phyloP scores from a whole-genome alignment of 2,113 vertebrate species.

The Sula dactylatra region DNA sequence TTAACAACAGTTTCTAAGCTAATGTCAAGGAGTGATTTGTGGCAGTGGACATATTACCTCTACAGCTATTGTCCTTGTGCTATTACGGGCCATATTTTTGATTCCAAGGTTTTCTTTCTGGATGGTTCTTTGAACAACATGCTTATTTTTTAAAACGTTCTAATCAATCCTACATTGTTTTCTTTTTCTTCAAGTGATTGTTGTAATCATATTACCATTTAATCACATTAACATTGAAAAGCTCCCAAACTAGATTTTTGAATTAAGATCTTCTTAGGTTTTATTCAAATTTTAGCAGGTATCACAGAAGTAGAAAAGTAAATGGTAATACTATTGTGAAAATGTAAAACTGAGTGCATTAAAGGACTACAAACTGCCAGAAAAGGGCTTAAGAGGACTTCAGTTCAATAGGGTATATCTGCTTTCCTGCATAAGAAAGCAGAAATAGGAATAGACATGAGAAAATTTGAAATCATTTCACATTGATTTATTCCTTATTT shows the following conservation, averaged over 20 bases:
- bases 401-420: background rate
- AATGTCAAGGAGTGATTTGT: background rate
- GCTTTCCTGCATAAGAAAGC: background rate
- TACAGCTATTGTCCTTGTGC: background rate
- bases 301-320: background rate
- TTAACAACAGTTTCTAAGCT: background rate
- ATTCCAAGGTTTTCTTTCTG: background rate
- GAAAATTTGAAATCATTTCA: background rate
- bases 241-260: background rate
- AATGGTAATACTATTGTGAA: background rate
- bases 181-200: background rate
- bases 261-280: background rate
- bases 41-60: background rate
- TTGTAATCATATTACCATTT: background rate
- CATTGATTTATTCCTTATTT: background rate
- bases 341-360: background rate
- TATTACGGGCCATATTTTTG: background rate
- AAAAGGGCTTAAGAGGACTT: background rate
- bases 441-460: background rate
- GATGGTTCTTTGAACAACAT: background rate
- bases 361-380: background rate
- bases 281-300: background rate
- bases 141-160: background rate
- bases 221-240: conserved; percentile 20
- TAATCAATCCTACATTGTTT: background rate